Evolutionary conservation across 2,113 vertebrate genomes (phyloP).

Genomic region (Isurus oxyrinchus): DNA sequence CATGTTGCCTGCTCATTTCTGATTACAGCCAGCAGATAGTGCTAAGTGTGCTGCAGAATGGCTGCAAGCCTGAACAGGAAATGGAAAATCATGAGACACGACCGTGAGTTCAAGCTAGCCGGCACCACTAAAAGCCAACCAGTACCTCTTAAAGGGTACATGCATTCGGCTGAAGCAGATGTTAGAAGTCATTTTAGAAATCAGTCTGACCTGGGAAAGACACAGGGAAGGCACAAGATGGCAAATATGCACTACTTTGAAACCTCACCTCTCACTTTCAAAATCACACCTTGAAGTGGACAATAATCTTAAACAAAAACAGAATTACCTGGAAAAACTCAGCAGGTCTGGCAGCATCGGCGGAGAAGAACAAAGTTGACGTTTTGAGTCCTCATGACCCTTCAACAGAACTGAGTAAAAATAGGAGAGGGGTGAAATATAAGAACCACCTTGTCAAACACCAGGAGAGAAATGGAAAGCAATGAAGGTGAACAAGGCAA

Average conservation of each 20-base stretch:
- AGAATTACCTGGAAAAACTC: no score
- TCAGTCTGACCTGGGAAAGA: not conserved
- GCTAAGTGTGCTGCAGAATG: not conserved
- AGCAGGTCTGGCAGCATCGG: no score
- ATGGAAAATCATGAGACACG: not conserved
- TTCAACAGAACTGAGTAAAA: no score
- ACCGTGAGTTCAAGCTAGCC: not conserved
- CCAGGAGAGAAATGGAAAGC: no score
- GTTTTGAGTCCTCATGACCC: no score
- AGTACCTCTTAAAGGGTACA: not conserved
- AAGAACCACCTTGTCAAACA: no score
- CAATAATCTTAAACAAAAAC: no score
- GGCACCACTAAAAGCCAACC: not conserved
- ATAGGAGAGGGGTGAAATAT: no score
- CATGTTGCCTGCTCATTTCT: not conserved
- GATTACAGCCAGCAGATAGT: not conserved
- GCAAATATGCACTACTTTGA: not conserved
- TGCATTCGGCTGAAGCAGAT: not conserved
- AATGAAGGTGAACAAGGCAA: no score
- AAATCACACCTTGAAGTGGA: not conserved
- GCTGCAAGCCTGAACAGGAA: not conserved
- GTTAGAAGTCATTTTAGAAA: not conserved
- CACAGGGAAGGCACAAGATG: not conserved
- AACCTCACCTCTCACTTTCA: not conserved
- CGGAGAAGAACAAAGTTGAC: no score